Evolutionary conservation across 2,888 invertebrate genomes (phyloP).

Genomic region (Pinctada fucata): DNA sequence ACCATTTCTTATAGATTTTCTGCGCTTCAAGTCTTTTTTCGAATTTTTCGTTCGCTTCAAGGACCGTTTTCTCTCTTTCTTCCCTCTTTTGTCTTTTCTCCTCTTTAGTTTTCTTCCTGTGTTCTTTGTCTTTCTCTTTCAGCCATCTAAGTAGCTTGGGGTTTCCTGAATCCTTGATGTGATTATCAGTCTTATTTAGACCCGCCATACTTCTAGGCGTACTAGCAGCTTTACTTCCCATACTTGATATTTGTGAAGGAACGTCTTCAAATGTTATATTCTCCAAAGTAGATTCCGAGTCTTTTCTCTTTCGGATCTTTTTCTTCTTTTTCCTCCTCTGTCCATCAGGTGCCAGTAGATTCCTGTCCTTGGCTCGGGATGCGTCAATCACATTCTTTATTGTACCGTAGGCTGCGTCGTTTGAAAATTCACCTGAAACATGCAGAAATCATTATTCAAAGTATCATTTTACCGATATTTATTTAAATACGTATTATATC

Average conservation of each 20-base stretch:
- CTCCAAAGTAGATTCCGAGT: constrained; percentile 47
- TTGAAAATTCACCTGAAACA: constrained; percentile 20
- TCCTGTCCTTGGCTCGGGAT: constrained; percentile 43
- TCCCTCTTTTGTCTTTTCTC: constrained; percentile 59
- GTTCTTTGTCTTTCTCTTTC: constrained; percentile 57
- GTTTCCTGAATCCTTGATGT: constrained; percentile 58
- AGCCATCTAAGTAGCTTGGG: constrained; percentile 56
- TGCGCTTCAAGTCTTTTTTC: constrained; percentile 53
- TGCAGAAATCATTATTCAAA: not conserved
- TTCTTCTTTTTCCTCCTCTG: constrained; percentile 48
- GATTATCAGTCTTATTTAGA: constrained; percentile 42
- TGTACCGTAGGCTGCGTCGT: constrained; percentile 47
- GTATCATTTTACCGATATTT: too few relatives aligned
- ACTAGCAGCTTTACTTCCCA: constrained; percentile 34
- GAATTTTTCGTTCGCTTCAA: constrained; percentile 56
- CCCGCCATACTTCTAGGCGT: constrained; percentile 17
- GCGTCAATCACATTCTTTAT: constrained; percentile 53
- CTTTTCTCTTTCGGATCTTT: constrained; percentile 37
- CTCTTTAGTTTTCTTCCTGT: constrained; percentile 54
- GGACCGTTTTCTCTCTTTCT: constrained; percentile 56
- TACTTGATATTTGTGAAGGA: constrained; percentile 42
- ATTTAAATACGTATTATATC: too few relatives aligned
- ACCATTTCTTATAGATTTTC: constrained; percentile 62
- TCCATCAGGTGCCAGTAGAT: constrained; percentile 43
- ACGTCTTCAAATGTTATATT: constrained; percentile 35